Conservation (phyloP, 2,888 invertebrate genomes). For the Chymomyza caudatula region DNA sequence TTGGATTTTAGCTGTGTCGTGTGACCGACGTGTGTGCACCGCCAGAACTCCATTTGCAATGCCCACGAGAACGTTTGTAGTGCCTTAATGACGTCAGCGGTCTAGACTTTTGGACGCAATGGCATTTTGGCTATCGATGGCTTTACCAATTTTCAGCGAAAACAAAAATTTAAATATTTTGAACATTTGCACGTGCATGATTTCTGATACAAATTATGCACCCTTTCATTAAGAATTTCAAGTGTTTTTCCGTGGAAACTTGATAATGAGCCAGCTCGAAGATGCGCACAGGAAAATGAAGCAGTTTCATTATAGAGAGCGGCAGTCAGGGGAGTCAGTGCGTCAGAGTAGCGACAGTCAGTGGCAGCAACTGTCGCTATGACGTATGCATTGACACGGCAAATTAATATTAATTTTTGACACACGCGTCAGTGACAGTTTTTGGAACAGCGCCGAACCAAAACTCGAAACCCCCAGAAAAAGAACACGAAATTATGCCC, state of each 20-base stretch:
- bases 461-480: conserved; percentile 27
- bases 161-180: background rate
- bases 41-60: conserved; percentile 21
- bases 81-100: background rate
- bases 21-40: background rate
- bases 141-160: background rate
- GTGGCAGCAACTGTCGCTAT: conserved; percentile 45
- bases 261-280: conserved; percentile 51
- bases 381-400: conserved; percentile 72
- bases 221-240: background rate
- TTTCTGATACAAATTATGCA: background rate
- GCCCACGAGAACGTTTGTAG: background rate
- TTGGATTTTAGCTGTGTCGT: background rate
- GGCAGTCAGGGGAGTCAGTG: background rate
- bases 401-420: conserved; percentile 77
- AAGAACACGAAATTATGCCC: conserved; percentile 68
- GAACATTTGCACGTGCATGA: background rate
- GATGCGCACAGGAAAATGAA: conserved; percentile 39
- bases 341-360: no score
- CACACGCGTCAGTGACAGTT: conserved; percentile 73
- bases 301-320: conserved; percentile 31
- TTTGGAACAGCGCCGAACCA: conserved; percentile 5
- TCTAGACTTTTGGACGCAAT: background rate
- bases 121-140: background rate
- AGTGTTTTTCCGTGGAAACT: background rate